phyloP scores from a whole-genome alignment of 2,113 vertebrate species.

The Neodon shergylaensis region DNA sequence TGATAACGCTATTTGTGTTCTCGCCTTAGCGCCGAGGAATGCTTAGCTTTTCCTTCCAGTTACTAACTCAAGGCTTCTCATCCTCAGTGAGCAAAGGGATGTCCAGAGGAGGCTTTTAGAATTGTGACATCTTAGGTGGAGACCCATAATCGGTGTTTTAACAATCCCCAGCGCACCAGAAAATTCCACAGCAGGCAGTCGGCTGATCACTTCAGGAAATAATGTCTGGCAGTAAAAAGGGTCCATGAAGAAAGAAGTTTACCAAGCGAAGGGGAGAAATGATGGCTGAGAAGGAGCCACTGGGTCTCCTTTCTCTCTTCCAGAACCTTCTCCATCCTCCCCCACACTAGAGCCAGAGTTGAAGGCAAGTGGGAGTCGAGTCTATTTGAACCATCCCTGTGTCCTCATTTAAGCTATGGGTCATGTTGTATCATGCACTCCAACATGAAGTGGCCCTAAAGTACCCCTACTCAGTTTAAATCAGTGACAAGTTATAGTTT shows the following conservation, averaged over 20 bases:
- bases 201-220: background rate
- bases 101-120: background rate
- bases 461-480: slow-evolving; percentile 23
- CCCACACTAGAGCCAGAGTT: background rate
- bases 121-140: background rate
- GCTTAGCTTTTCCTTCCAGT: background rate
- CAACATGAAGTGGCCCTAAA: background rate
- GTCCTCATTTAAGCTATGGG: background rate
- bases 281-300: background rate
- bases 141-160: background rate
- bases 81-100: background rate
- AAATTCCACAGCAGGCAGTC: background rate
- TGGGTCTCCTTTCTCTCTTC: background rate
- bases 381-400: background rate
- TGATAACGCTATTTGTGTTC: slow-evolving; percentile 44
- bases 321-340: background rate
- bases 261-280: background rate
- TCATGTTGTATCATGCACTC: background rate
- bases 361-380: background rate
- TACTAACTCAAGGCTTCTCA: background rate
- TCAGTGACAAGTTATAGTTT: slow-evolving; percentile 21
- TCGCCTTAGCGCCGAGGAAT: background rate
- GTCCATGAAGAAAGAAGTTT: background rate
- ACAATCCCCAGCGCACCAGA: background rate
- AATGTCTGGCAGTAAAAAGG: background rate